Percentiles rank a stretch among this genome's conserved stretches.
Evolutionary conservation across 2,113 vertebrate species (phyloP).

Genomic region (Vidua macroura): DNA sequence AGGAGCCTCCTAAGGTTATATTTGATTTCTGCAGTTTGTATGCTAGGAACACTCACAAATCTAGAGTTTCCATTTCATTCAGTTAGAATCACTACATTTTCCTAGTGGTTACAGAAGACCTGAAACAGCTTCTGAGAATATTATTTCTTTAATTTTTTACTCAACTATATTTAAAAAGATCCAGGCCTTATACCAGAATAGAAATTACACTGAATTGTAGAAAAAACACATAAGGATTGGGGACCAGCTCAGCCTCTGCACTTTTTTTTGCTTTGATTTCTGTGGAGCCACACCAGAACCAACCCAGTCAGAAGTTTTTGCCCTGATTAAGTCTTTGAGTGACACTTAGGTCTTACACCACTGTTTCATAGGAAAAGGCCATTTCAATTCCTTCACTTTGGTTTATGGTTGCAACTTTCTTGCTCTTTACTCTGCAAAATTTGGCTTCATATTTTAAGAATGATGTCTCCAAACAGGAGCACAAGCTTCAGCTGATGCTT

Average conservation of each 20-base stretch:
- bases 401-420: slow-evolving; percentile 12
- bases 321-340: neutral
- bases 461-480: slow-evolving; percentile 11
- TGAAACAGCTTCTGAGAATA: neutral
- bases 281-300: neutral
- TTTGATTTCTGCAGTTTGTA: neutral
- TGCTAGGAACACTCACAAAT: neutral
- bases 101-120: neutral
- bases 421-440: slow-evolving; percentile 11
- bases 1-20: neutral
- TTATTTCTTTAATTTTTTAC: neutral
- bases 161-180: neutral
- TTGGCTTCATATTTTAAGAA: neutral
- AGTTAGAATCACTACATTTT: neutral
- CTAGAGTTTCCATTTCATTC: neutral
- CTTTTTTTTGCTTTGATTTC: neutral
- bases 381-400: neutral
- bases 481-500: slow-evolving; percentile 2
- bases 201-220: neutral
- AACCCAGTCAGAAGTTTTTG: neutral
- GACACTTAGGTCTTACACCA: neutral
- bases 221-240: neutral
- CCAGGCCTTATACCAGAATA: neutral
- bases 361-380: neutral
- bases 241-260: neutral